phyloP scores from a whole-genome alignment of 2,888 invertebrate species.

The Hoplodrina blanda region DNA sequence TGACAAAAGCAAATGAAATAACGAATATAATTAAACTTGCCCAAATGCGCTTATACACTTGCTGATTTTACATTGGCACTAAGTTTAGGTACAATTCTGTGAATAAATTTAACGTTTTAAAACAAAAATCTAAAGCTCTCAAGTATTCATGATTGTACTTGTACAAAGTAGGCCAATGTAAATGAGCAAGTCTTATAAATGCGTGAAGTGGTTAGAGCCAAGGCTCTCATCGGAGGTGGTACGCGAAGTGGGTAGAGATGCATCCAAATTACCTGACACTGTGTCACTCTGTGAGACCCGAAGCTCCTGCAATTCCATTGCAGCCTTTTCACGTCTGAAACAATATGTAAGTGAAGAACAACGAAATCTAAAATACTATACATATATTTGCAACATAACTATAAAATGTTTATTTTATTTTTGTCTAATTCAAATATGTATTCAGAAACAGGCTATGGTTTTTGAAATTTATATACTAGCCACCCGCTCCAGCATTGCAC shows the following conservation, averaged over 20 bases:
- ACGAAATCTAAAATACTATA: neutral
- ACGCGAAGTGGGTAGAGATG: conserved; percentile 87
- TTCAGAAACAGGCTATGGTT: neutral
- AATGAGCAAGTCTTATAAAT: conserved; percentile 73
- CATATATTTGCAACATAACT: neutral
- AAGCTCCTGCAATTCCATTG: conserved; percentile 88
- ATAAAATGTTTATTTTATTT: neutral
- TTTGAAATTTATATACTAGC: too few species aligned
- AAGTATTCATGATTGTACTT: conserved; percentile 21
- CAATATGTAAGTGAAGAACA: conserved; percentile 39
- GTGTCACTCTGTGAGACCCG: conserved; percentile 90
- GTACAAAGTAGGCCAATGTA: conserved; percentile 56
- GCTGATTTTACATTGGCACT: conserved; percentile 46
- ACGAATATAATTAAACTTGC: conserved; percentile 32
- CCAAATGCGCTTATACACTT: conserved; percentile 23
- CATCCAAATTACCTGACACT: conserved; percentile 91
- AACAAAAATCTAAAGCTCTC: conserved; percentile 18
- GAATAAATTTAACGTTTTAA: conserved; percentile 10
- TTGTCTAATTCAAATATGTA: neutral
- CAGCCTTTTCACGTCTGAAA: conserved; percentile 91
- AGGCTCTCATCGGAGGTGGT: conserved; percentile 85
- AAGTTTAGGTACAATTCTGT: conserved; percentile 11
- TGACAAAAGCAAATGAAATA: conserved; percentile 49
- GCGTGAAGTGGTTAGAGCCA: conserved; percentile 84
- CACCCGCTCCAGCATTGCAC: too few species aligned